phyloP scores from a whole-genome alignment of 2,797 vertebrate species.

The Delichon dasypus region DNA sequence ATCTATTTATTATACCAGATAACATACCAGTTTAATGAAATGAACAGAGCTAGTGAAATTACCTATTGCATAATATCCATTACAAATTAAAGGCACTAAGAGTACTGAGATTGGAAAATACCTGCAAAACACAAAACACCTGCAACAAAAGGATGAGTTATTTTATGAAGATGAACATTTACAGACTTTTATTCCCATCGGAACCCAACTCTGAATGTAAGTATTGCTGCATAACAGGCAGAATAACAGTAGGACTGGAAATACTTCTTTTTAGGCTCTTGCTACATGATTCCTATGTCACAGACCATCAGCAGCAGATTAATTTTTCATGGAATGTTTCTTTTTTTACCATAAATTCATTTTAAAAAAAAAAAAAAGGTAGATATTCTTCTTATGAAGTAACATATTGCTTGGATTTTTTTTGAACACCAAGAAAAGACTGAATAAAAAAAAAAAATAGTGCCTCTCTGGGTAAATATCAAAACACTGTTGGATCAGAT shows the following conservation, averaged over 20 bases:
- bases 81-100: neutral
- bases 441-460: neutral
- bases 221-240: neutral
- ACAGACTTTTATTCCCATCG: neutral
- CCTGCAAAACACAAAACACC: neutral
- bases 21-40: neutral
- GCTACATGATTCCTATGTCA: neutral
- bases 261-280: neutral
- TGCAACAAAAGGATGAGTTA: neutral
- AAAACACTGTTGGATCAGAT: neutral
- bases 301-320: neutral
- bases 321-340: neutral
- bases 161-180: neutral
- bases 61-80: neutral
- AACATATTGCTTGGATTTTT: neutral
- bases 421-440: neutral
- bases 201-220: neutral
- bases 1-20: neutral
- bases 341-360: neutral
- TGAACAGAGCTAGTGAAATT: neutral
- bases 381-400: neutral
- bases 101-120: neutral
- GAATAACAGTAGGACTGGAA: neutral
- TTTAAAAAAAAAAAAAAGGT: fast-evolving
- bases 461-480: neutral